Evolutionary conservation across 2,797 vertebrate genomes (phyloP).

Genomic region (Paedocypris micromegethes): DNA sequence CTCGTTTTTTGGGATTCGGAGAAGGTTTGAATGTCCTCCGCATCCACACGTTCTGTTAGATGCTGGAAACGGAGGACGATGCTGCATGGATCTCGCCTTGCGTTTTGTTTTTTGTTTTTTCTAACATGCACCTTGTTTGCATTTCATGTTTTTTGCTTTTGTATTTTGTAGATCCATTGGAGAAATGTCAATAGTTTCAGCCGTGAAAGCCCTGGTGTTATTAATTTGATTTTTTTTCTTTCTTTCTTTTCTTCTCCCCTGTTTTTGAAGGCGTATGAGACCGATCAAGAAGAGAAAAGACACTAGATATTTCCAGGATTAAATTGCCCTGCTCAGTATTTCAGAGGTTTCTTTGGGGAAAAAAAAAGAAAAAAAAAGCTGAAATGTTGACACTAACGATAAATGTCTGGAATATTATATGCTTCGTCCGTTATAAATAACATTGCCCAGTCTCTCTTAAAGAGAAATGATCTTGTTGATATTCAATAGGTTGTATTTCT

Average conservation of each 20-base stretch:
- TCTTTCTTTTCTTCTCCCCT: conserved; percentile 3
- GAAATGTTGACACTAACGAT: conserved; percentile 50
- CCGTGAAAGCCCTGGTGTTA: conserved; percentile 17
- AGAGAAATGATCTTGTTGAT: conserved; percentile 70
- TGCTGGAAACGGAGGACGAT: conserved; percentile 17
- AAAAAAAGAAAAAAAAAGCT: conserved; percentile 24
- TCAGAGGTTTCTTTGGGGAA: conserved; percentile 46
- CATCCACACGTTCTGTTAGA: conserved; percentile 7
- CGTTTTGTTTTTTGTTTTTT: not conserved
- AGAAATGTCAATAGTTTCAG: no score
- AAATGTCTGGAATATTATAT: conserved; percentile 44
- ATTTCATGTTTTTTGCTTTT: conserved; percentile 5
- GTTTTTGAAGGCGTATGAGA: conserved; percentile 11
- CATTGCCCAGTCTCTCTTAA: conserved; percentile 62
- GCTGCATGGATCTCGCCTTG: no score
- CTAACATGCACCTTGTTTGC: not conserved
- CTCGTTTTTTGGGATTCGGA: conserved; percentile 32
- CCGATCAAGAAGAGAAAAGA: conserved; percentile 39
- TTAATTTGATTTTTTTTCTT: not conserved
- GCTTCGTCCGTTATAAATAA: conserved; percentile 53
- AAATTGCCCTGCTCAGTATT: conserved; percentile 54
- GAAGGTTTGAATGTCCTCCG: conserved; percentile 39
- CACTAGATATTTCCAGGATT: conserved; percentile 38
- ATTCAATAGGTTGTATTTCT: conserved; percentile 73
- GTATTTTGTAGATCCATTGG: no score